phyloP scores from a whole-genome alignment of 2,797 vertebrate genomes.

The Schizothorax lantsangensis region DNA sequence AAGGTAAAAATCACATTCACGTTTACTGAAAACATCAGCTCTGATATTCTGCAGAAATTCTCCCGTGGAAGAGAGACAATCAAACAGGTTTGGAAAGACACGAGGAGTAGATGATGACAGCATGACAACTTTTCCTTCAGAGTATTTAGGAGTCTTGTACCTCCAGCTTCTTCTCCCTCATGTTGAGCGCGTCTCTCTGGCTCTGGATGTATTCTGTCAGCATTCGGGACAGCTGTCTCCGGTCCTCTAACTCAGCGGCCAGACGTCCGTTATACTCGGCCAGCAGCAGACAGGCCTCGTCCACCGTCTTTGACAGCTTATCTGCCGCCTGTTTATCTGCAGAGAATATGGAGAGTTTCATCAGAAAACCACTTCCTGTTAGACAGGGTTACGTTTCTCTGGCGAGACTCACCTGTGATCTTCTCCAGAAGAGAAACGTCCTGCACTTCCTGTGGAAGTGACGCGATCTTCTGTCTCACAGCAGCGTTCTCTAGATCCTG shows the following conservation, averaged over 20 bases:
- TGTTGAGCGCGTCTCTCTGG: conserved; percentile 91
- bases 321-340: conserved; percentile 96
- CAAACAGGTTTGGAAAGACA: conserved; percentile 55
- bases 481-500: conserved; percentile 97
- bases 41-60: background rate
- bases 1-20: no score
- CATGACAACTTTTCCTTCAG: no score
- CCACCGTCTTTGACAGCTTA: conserved; percentile 95
- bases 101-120: no score
- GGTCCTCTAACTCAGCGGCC: conserved; percentile 96
- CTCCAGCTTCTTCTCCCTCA: conserved; percentile 97
- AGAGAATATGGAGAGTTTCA: background rate
- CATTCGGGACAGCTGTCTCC: conserved; percentile 96
- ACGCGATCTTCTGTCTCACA: conserved; percentile 97
- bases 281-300: conserved; percentile 95
- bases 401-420: conserved; percentile 85
- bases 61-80: conserved; percentile 61
- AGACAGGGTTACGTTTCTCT: background rate
- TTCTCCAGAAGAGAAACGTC: conserved; percentile 96
- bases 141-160: conserved; percentile 66
- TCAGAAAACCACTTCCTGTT: background rate
- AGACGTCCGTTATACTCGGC: conserved; percentile 97
- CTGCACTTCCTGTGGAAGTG: conserved; percentile 96
- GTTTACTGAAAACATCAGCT: background rate
- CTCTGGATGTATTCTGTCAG: conserved; percentile 94